These are phyloP conservation scores for Tinamus major DNA, from an alignment of 2,797 vertebrate species.

Conservation along the genomic window DNA sequence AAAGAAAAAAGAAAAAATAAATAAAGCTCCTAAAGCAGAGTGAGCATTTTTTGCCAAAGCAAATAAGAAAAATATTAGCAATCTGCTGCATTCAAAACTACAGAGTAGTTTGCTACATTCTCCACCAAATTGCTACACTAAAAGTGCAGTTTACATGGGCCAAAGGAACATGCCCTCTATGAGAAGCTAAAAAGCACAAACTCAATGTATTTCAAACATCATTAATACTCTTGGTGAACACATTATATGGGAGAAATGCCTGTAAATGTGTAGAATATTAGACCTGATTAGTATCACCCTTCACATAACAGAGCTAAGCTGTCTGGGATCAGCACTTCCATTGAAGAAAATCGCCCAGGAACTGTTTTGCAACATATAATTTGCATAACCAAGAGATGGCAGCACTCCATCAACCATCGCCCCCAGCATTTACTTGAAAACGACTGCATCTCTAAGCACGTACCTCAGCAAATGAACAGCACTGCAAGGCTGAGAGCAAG, in stretches of 20 bases:
- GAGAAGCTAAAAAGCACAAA: neutral
- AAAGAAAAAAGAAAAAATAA: too few relatives aligned
- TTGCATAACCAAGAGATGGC: slow-evolving; percentile 78
- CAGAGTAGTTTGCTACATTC: too few relatives aligned
- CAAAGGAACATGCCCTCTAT: neutral
- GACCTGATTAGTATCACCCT: neutral
- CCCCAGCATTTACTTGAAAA: slow-evolving; percentile 36
- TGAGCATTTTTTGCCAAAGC: too few relatives aligned
- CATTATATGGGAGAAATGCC: neutral
- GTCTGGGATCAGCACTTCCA: slow-evolving; percentile 8
- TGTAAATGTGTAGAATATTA: neutral
- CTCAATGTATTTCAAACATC: neutral
- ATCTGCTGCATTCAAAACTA: too few relatives aligned
- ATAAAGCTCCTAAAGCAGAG: too few relatives aligned
- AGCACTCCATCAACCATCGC: slow-evolving; percentile 66
- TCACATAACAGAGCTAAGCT: neutral
- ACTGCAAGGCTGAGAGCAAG: slow-evolving; percentile 2
- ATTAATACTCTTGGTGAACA: neutral
- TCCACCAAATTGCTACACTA: neutral
- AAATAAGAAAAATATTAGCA: too few relatives aligned
- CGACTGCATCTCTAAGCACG: neutral
- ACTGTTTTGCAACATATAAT: slow-evolving; percentile 35
- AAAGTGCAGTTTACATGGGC: neutral
- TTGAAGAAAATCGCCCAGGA: neutral
- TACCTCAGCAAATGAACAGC: neutral